These are phyloP conservation scores for Hyperoodon ampullatus DNA, from an alignment of 2,113 vertebrate species.

Conservation along the genomic window DNA sequence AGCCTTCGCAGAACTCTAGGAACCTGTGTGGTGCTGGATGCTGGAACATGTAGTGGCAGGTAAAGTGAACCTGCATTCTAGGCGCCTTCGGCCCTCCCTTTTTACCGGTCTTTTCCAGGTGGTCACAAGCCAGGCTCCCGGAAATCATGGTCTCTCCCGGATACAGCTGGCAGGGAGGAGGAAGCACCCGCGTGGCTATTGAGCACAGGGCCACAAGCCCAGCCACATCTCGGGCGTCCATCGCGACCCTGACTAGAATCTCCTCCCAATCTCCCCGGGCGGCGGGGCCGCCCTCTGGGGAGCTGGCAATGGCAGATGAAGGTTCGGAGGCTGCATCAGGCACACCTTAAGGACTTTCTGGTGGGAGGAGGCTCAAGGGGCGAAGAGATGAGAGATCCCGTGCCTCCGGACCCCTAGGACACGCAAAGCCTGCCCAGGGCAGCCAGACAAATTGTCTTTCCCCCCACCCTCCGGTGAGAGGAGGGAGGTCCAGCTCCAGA, in stretches of 20 bases:
- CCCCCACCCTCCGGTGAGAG: background rate
- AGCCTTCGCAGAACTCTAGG: background rate
- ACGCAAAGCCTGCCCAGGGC: rapidly evolving
- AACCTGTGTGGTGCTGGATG: background rate
- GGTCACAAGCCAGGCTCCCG: background rate
- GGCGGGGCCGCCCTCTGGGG: rapidly evolving
- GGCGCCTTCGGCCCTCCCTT: rapidly evolving
- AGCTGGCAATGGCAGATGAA: background rate
- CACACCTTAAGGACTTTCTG: background rate
- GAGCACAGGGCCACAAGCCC: rapidly evolving
- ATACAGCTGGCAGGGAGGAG: background rate
- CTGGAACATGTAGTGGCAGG: background rate
- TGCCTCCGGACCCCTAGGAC: background rate
- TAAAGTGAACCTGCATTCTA: too few species aligned
- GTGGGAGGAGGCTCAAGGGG: background rate
- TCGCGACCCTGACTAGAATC: background rate
- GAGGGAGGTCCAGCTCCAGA: background rate
- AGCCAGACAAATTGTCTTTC: background rate
- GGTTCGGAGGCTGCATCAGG: background rate
- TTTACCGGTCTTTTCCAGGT: background rate
- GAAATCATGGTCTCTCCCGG: rapidly evolving
- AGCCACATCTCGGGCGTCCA: rapidly evolving
- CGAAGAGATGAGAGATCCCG: rapidly evolving
- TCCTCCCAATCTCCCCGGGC: background rate
- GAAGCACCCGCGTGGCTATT: background rate